Conservation (phyloP, 2,797 vertebrate genomes). For the Poeciliopsis turneri region DNA sequence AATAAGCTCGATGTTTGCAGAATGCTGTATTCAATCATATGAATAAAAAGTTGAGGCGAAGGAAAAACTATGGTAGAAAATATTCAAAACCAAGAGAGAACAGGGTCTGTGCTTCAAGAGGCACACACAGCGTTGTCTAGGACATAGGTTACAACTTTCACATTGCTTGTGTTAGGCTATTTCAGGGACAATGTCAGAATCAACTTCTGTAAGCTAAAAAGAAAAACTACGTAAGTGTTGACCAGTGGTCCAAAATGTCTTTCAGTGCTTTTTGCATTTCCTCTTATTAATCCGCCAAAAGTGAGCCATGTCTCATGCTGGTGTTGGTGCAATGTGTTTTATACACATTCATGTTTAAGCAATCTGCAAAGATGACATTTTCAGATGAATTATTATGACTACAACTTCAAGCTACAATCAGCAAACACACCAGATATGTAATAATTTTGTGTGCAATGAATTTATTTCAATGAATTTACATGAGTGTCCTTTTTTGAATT, state of each 20-base stretch:
- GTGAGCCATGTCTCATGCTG: background rate
- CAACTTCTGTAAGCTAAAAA: background rate
- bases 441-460: background rate
- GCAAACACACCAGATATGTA: background rate
- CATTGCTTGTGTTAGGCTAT: background rate
- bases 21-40: background rate
- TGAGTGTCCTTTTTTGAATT: background rate
- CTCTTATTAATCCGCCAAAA: background rate
- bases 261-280: background rate
- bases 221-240: background rate
- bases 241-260: background rate
- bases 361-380: background rate
- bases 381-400: background rate
- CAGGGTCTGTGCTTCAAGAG: background rate
- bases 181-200: background rate
- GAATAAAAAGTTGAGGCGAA: background rate
- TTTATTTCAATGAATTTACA: background rate
- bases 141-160: background rate
- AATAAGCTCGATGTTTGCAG: background rate
- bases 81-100: background rate
- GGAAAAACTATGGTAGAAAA: background rate
- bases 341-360: background rate
- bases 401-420: background rate
- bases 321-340: background rate
- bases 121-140: background rate